phyloP scores from a whole-genome alignment of 2,113 vertebrate genomes.

The Potamarius usumacintae region DNA sequence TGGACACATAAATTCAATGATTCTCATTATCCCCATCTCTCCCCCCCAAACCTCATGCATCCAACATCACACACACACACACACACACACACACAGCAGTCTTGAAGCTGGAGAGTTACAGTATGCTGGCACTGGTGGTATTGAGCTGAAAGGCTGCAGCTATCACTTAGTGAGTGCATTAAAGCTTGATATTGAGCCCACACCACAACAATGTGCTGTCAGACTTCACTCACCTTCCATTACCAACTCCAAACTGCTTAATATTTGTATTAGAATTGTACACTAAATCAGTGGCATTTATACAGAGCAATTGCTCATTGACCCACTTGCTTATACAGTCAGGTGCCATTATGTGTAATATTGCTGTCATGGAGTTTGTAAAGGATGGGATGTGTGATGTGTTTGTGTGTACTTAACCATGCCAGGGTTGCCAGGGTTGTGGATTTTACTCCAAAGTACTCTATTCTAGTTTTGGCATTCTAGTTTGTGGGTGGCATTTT shows the following conservation, averaged over 20 bases:
- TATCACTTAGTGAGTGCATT: conserved; percentile 14
- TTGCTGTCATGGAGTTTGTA: not conserved
- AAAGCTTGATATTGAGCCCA: conserved; percentile 7
- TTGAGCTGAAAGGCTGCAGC: not conserved
- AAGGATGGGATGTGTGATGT: not conserved
- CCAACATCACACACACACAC: not conserved
- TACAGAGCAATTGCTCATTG: not conserved
- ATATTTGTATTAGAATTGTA: conserved; percentile 6
- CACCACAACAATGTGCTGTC: not conserved
- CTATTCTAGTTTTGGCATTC: not conserved
- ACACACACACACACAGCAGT: not conserved
- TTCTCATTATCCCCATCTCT: not conserved
- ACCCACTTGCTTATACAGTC: not conserved
- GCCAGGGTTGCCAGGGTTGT: not conserved
- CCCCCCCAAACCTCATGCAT: not conserved
- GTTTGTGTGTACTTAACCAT: not conserved
- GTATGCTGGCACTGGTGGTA: not conserved
- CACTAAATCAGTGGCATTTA: not conserved
- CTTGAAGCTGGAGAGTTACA: not conserved
- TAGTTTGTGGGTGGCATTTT: not conserved
- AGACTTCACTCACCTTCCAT: not conserved
- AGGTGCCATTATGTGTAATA: conserved; percentile 20
- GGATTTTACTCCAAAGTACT: not conserved
- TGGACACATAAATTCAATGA: not conserved
- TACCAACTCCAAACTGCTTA: conserved; percentile 3